phyloP scores from a whole-genome alignment of 1,140 invertebrate species.

The Lineus longissimus region DNA sequence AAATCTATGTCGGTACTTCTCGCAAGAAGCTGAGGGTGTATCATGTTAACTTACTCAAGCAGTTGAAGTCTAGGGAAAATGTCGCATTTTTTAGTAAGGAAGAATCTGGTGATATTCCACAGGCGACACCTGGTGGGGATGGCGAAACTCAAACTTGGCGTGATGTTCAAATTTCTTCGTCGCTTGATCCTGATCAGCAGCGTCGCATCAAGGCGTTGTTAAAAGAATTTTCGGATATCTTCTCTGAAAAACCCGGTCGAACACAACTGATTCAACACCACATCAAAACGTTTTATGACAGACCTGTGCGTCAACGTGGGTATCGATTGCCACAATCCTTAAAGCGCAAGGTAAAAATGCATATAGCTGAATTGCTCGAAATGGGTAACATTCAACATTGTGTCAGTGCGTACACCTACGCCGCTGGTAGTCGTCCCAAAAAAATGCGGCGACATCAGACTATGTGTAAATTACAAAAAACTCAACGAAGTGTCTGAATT shows the following conservation, averaged over 20 bases:
- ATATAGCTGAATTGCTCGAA: slow-evolving; percentile 43
- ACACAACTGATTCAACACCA: slow-evolving; percentile 10
- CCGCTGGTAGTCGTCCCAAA: slow-evolving; percentile 57
- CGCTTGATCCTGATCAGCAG: no score
- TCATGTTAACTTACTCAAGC: no score
- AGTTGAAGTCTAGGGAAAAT: no score
- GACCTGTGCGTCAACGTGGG: slow-evolving; percentile 20
- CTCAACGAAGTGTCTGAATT: slow-evolving; percentile 23
- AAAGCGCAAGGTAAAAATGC: slow-evolving; percentile 38
- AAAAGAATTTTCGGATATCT: no score
- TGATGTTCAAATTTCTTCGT: no score
- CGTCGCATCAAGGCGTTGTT: no score
- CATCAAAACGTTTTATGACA: slow-evolving; percentile 1
- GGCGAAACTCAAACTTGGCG: no score
- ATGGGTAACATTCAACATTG: slow-evolving; percentile 44
- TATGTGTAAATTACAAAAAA: slow-evolving; percentile 56
- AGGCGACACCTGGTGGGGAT: no score
- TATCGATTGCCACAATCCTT: slow-evolving; percentile 47
- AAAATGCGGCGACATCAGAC: slow-evolving; percentile 49
- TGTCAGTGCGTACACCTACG: slow-evolving; percentile 54
- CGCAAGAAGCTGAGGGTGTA: no score
- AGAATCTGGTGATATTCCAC: no score
- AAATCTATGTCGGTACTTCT: no score
- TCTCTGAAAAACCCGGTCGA: slow-evolving; percentile 16
- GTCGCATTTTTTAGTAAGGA: no score